phyloP scores from a whole-genome alignment of 2,888 invertebrate species.

The Synanthedon tipuliformis region DNA sequence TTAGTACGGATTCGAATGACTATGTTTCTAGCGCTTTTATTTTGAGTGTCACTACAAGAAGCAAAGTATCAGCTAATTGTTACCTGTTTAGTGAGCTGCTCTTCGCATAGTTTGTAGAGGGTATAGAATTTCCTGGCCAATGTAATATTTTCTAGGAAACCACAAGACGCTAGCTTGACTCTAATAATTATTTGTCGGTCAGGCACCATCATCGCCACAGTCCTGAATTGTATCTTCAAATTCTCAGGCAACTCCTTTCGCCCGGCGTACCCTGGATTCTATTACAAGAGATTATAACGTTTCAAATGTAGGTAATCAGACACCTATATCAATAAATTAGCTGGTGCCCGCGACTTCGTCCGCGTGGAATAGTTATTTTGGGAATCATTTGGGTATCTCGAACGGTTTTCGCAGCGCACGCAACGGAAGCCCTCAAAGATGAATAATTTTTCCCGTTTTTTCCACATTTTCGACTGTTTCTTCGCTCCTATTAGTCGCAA shows the following conservation, averaged over 20 bases:
- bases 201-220: conserved; percentile 99
- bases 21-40: too few species aligned
- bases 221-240: conserved; percentile 96
- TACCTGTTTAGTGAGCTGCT: conserved; percentile 95
- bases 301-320: neutral
- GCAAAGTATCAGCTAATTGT: neutral
- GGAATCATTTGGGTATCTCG: too few species aligned
- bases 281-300: neutral
- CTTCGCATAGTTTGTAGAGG: conserved; percentile 95
- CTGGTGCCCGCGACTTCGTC: too few species aligned
- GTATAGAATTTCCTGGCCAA: conserved; percentile 96
- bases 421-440: too few species aligned
- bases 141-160: conserved; percentile 95
- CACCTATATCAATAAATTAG: too few species aligned
- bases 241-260: conserved; percentile 97
- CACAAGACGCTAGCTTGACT: conserved; percentile 95
- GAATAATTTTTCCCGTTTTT: too few species aligned
- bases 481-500: too few species aligned
- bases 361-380: too few species aligned
- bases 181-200: conserved; percentile 97
- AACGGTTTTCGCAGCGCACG: too few species aligned
- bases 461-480: too few species aligned
- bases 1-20: too few species aligned
- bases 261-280: conserved; percentile 98
- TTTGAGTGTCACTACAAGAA: too few species aligned